These are phyloP conservation scores for Heliconius congener DNA, from an alignment of 1,140 invertebrate species.

Conservation along the genomic window DNA sequence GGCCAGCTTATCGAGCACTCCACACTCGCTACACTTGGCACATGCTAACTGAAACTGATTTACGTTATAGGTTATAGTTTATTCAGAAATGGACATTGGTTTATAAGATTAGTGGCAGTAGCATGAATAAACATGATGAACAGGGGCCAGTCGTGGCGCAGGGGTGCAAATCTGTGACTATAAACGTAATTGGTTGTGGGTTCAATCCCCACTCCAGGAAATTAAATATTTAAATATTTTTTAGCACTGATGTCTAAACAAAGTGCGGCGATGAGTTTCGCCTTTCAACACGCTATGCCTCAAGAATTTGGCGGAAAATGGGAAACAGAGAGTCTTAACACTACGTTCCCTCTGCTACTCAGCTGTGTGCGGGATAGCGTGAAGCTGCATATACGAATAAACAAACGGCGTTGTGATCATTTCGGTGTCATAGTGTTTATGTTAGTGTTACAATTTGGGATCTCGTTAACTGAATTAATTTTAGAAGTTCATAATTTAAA, in stretches of 20 bases:
- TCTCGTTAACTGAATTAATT: constrained; percentile 23
- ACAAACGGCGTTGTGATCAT: neutral
- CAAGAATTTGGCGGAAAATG: too few species aligned
- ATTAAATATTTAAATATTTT: too few species aligned
- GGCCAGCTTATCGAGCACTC: constrained; percentile 64
- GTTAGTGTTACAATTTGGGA: constrained; percentile 9
- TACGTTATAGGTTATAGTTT: constrained; percentile 61
- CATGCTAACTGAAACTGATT: constrained; percentile 70
- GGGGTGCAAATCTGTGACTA: too few species aligned
- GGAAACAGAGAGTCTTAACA: too few species aligned
- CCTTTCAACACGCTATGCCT: too few species aligned
- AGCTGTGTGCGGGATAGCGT: too few species aligned
- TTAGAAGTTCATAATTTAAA: constrained; percentile 14
- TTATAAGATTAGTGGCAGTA: constrained; percentile 35
- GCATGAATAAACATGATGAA: constrained; percentile 5
- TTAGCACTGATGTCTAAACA: too few species aligned
- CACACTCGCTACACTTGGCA: constrained; percentile 51
- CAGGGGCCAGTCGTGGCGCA: too few species aligned
- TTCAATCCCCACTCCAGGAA: too few species aligned
- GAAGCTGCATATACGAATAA: neutral
- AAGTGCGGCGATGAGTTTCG: too few species aligned
- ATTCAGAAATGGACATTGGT: constrained; percentile 48
- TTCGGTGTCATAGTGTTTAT: constrained; percentile 5
- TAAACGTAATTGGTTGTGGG: too few species aligned
- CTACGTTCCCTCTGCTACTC: too few species aligned